Evolutionary conservation across 2,113 vertebrate species (phyloP).

Genomic region (Aphyosemion australe): DNA sequence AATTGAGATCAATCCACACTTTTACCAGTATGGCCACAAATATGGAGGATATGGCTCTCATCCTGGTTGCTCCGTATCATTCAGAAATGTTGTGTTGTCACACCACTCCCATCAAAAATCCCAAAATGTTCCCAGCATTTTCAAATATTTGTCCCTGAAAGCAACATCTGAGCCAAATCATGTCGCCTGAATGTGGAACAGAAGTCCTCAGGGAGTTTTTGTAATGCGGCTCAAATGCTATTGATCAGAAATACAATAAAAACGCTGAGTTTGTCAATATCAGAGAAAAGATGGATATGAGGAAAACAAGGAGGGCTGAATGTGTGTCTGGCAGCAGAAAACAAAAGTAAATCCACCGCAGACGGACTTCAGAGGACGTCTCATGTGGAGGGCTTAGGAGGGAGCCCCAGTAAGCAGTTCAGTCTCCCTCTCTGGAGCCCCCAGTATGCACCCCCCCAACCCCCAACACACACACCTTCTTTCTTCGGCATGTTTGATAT

Average conservation of each 20-base stretch:
- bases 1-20: too few relatives aligned
- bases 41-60: too few relatives aligned
- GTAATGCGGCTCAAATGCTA: background rate
- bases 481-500: conserved; percentile 70
- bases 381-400: conserved; percentile 33
- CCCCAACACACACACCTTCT: conserved; percentile 8
- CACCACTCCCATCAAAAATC: too few relatives aligned
- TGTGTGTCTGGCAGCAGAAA: background rate
- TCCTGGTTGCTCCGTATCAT: too few relatives aligned
- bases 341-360: too few relatives aligned
- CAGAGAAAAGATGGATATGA: background rate
- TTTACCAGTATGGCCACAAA: too few relatives aligned
- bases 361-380: conserved; percentile 14
- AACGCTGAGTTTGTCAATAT: background rate
- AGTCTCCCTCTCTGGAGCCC: conserved; percentile 46
- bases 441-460: background rate
- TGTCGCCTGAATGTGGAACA: background rate
- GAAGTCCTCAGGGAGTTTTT: background rate
- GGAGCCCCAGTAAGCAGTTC: conserved; percentile 31
- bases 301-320: conserved; percentile 13
- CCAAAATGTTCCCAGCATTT: too few relatives aligned
- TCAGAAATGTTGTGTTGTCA: too few relatives aligned
- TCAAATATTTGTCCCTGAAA: background rate
- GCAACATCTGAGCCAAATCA: background rate
- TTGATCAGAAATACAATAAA: background rate